Conservation (phyloP, 2,113 vertebrate species). For the Thinocorus orbignyianus region DNA sequence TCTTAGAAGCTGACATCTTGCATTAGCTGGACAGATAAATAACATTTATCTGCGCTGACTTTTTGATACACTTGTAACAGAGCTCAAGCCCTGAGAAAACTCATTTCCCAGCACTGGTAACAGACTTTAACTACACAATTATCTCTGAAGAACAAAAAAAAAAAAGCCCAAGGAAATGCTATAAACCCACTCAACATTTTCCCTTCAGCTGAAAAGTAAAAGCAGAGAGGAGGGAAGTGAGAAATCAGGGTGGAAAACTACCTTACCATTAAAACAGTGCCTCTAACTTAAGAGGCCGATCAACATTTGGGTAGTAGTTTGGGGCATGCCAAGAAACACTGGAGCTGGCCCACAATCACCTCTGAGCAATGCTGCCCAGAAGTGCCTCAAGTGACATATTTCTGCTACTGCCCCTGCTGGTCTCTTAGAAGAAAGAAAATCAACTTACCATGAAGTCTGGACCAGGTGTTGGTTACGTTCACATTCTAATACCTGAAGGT, state of each 20-base stretch:
- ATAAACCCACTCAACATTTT: background rate
- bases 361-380: constrained; percentile 63
- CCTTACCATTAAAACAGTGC: constrained; percentile 76
- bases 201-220: constrained; percentile 9
- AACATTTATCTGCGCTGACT: background rate
- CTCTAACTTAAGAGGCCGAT: constrained; percentile 65
- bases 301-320: constrained; percentile 60
- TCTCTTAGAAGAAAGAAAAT: constrained; percentile 72
- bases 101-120: background rate
- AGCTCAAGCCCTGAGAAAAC: background rate
- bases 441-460: constrained; percentile 90
- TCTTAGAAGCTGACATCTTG: background rate
- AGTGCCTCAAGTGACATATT: constrained; percentile 72
- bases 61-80: background rate
- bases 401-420: constrained; percentile 78
- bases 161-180: background rate
- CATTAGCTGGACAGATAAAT: background rate
- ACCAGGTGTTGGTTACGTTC: constrained; percentile 87
- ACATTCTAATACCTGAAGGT: constrained; percentile 91
- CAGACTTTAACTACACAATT: background rate
- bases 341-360: constrained; percentile 49
- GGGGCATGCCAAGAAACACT: constrained; percentile 61
- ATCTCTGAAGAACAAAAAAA: background rate
- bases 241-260: constrained; percentile 38
- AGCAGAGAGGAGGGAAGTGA: constrained; percentile 42